Evolutionary conservation across 2,797 vertebrate species (phyloP).

Genomic region (Cossypha polioptera): DNA sequence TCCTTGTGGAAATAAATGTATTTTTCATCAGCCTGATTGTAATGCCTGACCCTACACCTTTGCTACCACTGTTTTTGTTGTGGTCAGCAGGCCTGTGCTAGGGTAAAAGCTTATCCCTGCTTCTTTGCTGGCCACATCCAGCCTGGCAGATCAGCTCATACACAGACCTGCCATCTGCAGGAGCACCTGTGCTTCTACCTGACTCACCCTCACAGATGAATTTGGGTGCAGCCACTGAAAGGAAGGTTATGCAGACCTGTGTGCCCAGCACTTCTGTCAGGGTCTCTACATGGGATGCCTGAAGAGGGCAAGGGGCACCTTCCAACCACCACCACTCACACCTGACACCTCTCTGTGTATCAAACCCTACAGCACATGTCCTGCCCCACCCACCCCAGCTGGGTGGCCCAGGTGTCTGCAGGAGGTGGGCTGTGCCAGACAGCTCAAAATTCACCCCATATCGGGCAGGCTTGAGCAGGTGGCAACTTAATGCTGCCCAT

Average conservation of each 20-base stretch:
- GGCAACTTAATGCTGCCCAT: slow-evolving; percentile 28
- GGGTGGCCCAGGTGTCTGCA: background rate
- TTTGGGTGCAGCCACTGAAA: background rate
- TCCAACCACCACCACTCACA: rapidly evolving
- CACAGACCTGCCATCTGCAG: background rate
- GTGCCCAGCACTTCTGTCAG: background rate
- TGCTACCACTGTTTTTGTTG: background rate
- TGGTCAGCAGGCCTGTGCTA: background rate
- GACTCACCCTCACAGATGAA: background rate
- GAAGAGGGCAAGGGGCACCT: background rate
- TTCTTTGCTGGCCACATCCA: background rate
- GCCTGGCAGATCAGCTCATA: background rate
- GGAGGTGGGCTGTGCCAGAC: background rate
- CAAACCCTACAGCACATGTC: rapidly evolving
- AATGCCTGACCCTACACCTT: background rate
- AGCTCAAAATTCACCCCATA: background rate
- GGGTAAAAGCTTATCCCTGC: background rate
- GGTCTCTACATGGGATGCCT: background rate
- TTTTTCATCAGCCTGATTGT: background rate
- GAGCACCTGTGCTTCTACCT: background rate
- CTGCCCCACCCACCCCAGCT: background rate
- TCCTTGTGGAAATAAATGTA: background rate
- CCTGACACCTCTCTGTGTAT: background rate
- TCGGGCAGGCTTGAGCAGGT: background rate
- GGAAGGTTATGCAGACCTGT: background rate